Base-by-base conservation (phyloP, 2,113 vertebrate species). In the Pholis gunnellus region DNA sequence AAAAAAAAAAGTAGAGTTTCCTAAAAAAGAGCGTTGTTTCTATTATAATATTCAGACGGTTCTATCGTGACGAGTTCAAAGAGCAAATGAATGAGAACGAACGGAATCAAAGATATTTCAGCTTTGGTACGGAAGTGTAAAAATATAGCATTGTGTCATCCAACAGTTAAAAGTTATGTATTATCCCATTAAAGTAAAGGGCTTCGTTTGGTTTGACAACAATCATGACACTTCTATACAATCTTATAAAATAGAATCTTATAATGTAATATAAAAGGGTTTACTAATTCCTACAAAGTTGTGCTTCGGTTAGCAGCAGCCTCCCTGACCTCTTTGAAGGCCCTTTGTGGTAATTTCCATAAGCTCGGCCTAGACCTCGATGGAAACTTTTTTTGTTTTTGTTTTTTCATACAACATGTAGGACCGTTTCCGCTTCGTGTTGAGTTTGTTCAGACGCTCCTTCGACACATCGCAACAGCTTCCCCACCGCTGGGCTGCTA, bases 311-410 rank as follows among this genome's bases (percentile, higher is more conserved):
- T 9, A 42, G 22, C 63, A 66, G 50, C 50, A 42, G 60, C n/a
- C 36, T 46, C 34, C 29, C 0, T 46, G 38, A 57, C 63, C 54
- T 54, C 52, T 79, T 1, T 36, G 1, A 38, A 54, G 79, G n/a
- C 59, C 65, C 67, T 48, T 77, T 80, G 75, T 75, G 44, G 22
- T 59, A 50, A 59, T 63, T n/a, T 42, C 31, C 57, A 75, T 40
- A 50, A 57, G 13, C 69, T 44, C 18, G n/a, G 40, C 66, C 75
- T 86, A 36, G 29, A 75, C 57, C 54, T 72, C 42, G 46, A 70
- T 44, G 34, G 14, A 69, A 3, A 88, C 77, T 90, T 88, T 82
- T 27, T 3, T 27, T 1, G 34, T 18, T 14, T 63, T 1, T 57
- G 59, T 61, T 56, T 25, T 25, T 59, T 15, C 11, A 8, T 31